These are phyloP conservation scores for Elmis aenea DNA, from an alignment of 2,888 invertebrate species.

Conservation along the genomic window DNA sequence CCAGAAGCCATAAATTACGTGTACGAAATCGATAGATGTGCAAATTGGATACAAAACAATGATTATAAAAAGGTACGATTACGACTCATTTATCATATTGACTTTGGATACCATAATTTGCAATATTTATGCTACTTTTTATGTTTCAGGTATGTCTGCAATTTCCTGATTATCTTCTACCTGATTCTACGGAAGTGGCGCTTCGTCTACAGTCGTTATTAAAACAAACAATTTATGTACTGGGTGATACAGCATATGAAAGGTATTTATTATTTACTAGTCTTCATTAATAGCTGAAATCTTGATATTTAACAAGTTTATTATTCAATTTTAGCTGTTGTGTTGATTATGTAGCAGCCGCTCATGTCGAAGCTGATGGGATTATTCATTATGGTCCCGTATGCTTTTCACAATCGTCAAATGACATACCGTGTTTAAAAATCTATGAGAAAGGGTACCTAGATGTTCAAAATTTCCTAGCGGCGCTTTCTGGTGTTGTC, in stretches of 20 bases:
- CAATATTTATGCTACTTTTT: constrained; percentile 1
- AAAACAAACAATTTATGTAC: constrained; percentile 63
- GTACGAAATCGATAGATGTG: constrained; percentile 59
- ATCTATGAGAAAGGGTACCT: constrained; percentile 63
- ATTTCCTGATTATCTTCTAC: constrained; percentile 79
- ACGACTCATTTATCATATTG: too few species aligned
- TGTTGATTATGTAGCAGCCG: constrained; percentile 83
- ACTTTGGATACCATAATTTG: too few species aligned
- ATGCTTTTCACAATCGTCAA: constrained; percentile 70
- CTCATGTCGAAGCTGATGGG: constrained; percentile 80
- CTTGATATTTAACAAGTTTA: constrained; percentile 8
- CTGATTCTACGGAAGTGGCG: constrained; percentile 64
- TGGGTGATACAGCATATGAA: constrained; percentile 89
- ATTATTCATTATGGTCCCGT: constrained; percentile 88
- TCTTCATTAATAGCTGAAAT: constrained; percentile 3
- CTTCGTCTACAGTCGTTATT: constrained; percentile 47
- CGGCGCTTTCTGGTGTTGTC: constrained; percentile 38
- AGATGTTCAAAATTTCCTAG: constrained; percentile 46
- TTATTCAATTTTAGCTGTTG: constrained; percentile 72
- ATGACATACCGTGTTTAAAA: constrained; percentile 69
- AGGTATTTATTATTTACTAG: constrained; percentile 54
- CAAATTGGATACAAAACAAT: constrained; percentile 66
- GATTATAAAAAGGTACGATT: constrained; percentile 59
- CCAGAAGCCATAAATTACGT: constrained; percentile 43
- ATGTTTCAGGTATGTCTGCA: constrained; percentile 76